Conservation (phyloP, 2,113 vertebrate species). For the Chionomys nivalis region DNA sequence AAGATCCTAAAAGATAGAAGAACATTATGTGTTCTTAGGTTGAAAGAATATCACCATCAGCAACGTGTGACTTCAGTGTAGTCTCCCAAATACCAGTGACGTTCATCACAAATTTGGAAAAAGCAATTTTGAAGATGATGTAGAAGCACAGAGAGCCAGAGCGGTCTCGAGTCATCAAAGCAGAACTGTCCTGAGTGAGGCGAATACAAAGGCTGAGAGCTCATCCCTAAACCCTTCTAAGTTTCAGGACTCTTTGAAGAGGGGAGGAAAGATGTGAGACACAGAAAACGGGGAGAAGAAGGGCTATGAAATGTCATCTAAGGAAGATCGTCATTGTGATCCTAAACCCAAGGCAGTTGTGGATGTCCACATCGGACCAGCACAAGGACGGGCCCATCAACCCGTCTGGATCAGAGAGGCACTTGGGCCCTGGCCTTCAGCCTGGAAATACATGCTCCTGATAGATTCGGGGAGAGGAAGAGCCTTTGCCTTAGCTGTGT, state of each 20-base stretch:
- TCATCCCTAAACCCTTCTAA: not conserved
- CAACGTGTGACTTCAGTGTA: not conserved
- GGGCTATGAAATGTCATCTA: not conserved
- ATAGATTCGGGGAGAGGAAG: not conserved
- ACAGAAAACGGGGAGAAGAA: not conserved
- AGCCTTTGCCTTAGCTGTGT: not conserved
- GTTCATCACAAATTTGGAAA: not conserved
- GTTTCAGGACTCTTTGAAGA: not conserved
- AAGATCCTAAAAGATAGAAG: not conserved
- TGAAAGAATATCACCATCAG: not conserved
- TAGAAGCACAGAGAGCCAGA: not conserved
- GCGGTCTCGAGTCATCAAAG: not conserved
- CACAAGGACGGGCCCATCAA: not conserved
- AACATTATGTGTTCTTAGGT: not conserved
- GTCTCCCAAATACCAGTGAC: not conserved
- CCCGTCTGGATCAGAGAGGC: not conserved
- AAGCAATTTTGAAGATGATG: not conserved
- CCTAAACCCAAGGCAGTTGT: not conserved
- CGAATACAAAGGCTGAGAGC: not conserved
- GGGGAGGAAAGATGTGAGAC: not conserved
- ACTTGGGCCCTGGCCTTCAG: not conserved
- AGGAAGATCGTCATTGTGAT: not conserved
- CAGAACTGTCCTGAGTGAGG: too few relatives aligned
- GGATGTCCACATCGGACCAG: not conserved
- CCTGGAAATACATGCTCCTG: not conserved